Evolutionary conservation across 2,888 invertebrate genomes (phyloP).

Genomic region (Odontomyia ornata): DNA sequence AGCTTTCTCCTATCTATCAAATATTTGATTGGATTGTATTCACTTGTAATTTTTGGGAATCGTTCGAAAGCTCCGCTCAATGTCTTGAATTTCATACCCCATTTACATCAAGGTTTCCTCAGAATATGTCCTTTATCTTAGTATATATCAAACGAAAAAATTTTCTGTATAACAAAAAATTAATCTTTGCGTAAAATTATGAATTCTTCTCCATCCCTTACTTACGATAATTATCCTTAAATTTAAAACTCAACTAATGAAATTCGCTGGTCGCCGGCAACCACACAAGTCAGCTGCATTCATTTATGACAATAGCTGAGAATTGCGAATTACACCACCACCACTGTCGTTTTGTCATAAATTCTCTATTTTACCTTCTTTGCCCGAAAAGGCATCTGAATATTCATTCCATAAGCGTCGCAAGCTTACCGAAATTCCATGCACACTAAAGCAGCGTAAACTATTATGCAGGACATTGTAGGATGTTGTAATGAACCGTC

Average conservation of each 20-base stretch:
- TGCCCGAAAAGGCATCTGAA: background rate
- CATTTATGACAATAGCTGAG: constrained; percentile 31
- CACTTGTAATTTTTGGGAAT: no score
- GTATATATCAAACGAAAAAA: no score
- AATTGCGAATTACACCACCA: constrained; percentile 26
- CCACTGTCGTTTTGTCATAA: background rate
- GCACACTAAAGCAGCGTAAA: background rate
- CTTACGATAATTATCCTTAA: no score
- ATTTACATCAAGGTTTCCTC: no score
- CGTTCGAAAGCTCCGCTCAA: no score
- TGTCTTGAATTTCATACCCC: no score
- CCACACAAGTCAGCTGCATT: background rate
- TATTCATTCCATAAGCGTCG: background rate
- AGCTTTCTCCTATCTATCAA: no score
- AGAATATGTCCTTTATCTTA: no score
- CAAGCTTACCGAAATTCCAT: background rate
- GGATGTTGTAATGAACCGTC: constrained; percentile 17
- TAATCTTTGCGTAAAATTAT: no score
- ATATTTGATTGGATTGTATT: no score
- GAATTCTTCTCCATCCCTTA: no score
- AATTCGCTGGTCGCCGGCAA: background rate
- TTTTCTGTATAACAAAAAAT: no score
- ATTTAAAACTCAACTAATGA: constrained; percentile 34
- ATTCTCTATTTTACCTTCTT: background rate
- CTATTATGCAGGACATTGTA: background rate